A percentile compares a stretch with the other conserved stretches of the same genome.
Evolutionary conservation across 2,113 vertebrate genomes (phyloP).

Genomic region (Himantopus leucocephalus): DNA sequence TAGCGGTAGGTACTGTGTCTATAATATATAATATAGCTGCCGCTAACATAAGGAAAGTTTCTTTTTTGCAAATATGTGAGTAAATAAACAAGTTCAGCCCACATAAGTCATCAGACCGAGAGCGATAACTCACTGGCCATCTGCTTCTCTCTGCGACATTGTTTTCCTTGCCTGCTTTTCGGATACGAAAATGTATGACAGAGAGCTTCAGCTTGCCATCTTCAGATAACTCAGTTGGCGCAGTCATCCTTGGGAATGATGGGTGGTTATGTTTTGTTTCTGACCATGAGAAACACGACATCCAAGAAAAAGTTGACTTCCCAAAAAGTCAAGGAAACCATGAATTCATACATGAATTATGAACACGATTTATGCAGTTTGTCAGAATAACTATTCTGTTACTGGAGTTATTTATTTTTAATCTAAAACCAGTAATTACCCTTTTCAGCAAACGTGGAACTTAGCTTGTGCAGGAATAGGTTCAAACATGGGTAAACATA

Average conservation of each 20-base stretch:
- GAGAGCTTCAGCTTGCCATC: background rate
- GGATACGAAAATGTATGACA: background rate
- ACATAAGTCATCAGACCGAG: constrained; percentile 47
- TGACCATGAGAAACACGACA: background rate
- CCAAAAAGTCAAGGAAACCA: background rate
- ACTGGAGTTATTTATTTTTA: background rate
- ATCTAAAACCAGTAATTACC: background rate
- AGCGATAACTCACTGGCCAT: constrained; percentile 62
- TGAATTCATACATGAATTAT: background rate
- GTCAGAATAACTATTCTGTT: background rate
- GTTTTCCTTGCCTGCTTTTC: constrained; percentile 32
- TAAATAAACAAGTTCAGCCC: constrained; percentile 66
- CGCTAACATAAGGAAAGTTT: constrained; percentile 21
- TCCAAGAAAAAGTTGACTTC: background rate
- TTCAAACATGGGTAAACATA: background rate
- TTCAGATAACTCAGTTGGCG: background rate
- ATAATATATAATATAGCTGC: background rate
- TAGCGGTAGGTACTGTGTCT: background rate
- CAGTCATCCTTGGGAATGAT: background rate
- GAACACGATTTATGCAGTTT: background rate
- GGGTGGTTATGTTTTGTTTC: background rate
- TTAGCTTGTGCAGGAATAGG: background rate
- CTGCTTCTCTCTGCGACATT: constrained; percentile 52
- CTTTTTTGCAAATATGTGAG: constrained; percentile 24
- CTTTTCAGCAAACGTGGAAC: background rate